A percentile compares a stretch with the other conserved stretches of the same genome.
Conservation (phyloP, 2,113 vertebrate genomes). For the Hippopotamus amphibius region DNA sequence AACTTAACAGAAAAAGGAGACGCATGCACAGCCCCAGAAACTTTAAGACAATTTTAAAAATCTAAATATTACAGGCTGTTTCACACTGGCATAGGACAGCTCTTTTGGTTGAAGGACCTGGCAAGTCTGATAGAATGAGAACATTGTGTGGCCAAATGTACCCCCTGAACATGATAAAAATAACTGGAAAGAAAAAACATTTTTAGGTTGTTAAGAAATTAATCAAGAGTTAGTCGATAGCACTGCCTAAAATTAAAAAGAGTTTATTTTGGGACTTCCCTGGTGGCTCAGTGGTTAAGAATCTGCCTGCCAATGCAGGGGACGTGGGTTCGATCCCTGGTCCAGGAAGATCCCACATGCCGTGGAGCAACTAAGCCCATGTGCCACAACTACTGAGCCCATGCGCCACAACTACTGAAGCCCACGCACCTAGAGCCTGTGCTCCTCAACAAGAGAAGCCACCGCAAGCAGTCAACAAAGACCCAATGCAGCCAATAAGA, state of each 20-base stretch:
- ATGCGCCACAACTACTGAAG: no score
- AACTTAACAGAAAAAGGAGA: slow-evolving; percentile 3
- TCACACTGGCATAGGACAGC: not conserved
- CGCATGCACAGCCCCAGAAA: not conserved
- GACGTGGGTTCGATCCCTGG: no score
- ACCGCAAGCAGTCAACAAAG: no score
- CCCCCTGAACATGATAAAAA: not conserved
- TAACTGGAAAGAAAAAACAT: not conserved
- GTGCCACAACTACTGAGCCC: no score
- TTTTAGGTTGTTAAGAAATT: not conserved
- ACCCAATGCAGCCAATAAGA: no score
- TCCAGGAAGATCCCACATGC: no score
- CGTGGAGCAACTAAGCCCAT: no score
- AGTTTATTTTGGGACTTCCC: not conserved
- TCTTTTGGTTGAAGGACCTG: not conserved
- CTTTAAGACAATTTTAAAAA: not conserved
- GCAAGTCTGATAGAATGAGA: not conserved
- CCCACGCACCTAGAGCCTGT: no score
- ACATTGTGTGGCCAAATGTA: not conserved
- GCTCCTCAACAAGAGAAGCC: no score
- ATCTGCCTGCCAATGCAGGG: no score
- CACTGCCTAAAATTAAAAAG: not conserved
- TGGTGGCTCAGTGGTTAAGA: no score
- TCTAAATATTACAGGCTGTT: not conserved
- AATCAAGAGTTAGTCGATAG: not conserved